A percentile compares a stretch with the other conserved stretches of the same genome.
Evolutionary conservation across 2,797 vertebrate genomes (phyloP).

Genomic region (Tapirus indicus): DNA sequence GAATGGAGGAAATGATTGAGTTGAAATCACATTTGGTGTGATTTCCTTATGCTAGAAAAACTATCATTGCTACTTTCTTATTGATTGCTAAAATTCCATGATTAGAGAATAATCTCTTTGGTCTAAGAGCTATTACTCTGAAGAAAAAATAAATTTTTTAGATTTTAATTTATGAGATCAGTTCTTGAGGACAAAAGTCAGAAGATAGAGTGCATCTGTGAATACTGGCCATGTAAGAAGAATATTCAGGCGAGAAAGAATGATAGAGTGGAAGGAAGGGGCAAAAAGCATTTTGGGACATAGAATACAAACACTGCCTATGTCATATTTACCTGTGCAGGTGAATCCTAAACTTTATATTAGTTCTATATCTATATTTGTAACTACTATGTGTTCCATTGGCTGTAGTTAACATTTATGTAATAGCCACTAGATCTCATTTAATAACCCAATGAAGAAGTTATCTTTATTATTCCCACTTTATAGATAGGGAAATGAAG

Average conservation of each 20-base stretch:
- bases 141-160: neutral
- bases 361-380: neutral
- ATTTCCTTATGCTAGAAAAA: neutral
- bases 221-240: neutral
- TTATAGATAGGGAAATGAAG: neutral
- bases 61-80: neutral
- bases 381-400: neutral
- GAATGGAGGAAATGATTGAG: neutral
- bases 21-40: neutral
- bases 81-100: neutral
- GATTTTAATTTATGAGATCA: neutral
- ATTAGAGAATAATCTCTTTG: neutral
- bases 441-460: neutral
- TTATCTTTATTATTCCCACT: neutral
- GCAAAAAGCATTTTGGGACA: neutral
- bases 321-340: neutral
- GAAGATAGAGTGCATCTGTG: neutral
- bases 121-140: neutral
- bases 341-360: neutral
- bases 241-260: neutral
- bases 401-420: neutral
- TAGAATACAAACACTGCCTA: neutral
- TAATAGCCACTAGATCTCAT: neutral
- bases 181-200: neutral
- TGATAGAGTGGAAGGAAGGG: neutral